Evolutionary conservation across 2,797 vertebrate genomes (phyloP).

Genomic region (Parotocinclus haroldoi): DNA sequence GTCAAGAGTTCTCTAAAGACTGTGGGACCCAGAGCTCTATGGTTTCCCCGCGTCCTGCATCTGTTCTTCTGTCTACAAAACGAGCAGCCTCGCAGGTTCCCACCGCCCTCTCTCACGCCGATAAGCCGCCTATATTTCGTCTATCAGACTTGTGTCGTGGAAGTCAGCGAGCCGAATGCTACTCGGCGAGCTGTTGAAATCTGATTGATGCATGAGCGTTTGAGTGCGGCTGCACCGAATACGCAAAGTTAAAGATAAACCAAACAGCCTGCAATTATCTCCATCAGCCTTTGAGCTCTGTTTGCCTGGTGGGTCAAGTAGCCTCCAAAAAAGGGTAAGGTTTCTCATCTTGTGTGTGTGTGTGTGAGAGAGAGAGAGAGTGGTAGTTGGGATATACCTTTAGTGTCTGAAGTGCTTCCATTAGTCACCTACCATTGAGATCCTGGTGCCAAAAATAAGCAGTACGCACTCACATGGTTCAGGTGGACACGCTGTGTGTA

Average conservation of each 20-base stretch:
- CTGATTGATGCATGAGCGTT: constrained; percentile 12
- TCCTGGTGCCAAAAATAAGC: constrained; percentile 42
- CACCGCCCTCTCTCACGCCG: not conserved
- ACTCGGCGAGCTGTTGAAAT: constrained; percentile 8
- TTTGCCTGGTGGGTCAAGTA: constrained; percentile 33
- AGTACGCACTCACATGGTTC: constrained; percentile 33
- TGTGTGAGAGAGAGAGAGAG: constrained; percentile 35
- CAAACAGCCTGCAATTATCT: constrained; percentile 23
- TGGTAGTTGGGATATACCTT: constrained; percentile 43
- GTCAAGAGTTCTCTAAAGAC: too few relatives aligned
- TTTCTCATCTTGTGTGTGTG: constrained; percentile 3
- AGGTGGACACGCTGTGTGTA: constrained; percentile 35
- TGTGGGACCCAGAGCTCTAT: too few relatives aligned
- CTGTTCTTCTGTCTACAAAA: constrained; percentile 4
- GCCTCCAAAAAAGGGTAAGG: constrained; percentile 36
- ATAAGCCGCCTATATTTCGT: not conserved
- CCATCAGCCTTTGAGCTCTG: constrained; percentile 26
- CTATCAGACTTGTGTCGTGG: not conserved
- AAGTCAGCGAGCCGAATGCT: not conserved
- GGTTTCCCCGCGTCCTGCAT: not conserved
- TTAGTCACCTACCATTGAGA: constrained; percentile 41
- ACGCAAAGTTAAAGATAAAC: constrained; percentile 49
- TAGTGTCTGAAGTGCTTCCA: not conserved
- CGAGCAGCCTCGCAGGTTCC: not conserved
- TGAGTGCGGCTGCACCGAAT: constrained; percentile 36